phyloP scores from a whole-genome alignment of 2,113 vertebrate species.

The Meriones unguiculatus region DNA sequence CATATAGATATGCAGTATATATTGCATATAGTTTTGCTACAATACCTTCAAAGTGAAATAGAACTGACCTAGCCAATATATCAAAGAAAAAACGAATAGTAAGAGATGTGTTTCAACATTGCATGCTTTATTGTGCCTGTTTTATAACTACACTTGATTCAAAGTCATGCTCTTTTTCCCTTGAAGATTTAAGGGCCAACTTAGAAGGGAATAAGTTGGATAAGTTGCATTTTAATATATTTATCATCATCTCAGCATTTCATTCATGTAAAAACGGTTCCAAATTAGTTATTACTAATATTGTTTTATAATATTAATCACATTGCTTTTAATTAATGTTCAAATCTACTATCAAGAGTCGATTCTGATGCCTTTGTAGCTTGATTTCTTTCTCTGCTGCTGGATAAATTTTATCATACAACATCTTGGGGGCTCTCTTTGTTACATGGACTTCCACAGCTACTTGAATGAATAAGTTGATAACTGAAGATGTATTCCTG shows the following conservation, averaged over 20 bases:
- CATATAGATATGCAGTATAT: not conserved
- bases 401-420: not conserved
- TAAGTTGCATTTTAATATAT: not conserved
- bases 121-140: not conserved
- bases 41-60: not conserved
- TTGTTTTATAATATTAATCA: not conserved
- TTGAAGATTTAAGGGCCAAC: not conserved
- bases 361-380: not conserved
- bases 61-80: not conserved
- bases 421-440: conserved; percentile 10
- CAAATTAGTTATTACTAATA: not conserved
- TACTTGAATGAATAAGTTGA: conserved; percentile 54
- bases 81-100: not conserved
- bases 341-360: not conserved
- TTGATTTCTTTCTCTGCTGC: not conserved
- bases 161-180: not conserved
- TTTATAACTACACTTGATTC: not conserved
- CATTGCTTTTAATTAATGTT: conserved; percentile 1
- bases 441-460: conserved; percentile 27
- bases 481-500: conserved; percentile 60
- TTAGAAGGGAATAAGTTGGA: not conserved
- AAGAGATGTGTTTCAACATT: not conserved
- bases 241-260: not conserved
- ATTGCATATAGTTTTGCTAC: not conserved
- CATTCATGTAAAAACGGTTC: not conserved